Base-by-base conservation (phyloP, 2,797 vertebrate genomes). In the Threskiornis aethiopicus region DNA sequence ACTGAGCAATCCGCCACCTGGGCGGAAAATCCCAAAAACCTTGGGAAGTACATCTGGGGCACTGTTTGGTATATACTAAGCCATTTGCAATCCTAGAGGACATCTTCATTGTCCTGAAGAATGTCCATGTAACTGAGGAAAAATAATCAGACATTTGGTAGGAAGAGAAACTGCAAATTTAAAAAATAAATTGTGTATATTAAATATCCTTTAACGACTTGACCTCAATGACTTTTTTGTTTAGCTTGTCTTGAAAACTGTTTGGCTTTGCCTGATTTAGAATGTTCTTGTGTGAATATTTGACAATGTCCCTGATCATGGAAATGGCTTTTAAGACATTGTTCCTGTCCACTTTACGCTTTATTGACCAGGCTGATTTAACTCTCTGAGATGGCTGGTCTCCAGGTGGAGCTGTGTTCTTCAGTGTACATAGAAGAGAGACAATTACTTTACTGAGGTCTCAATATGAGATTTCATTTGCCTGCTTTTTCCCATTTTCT, bases 21-120 rank as follows among this genome's bases (percentile, higher is more conserved):
- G 26, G 11, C 1, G 1, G 42, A 90, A 78, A 72, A 73, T 2
- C 0, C 0, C 7, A 10, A 18, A 37, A 87, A 46, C 57, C n/a
- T 58, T 76, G 41, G 28, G 13, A 71, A 67, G 15, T 64, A 13
- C 19, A 16, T 55, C 21, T 64, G 35, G 6, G 19, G 2, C 19
- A 82, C 5, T 44, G 39, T 85, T 77, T 80, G 20, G 59, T 31
- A 11, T 75, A 20, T 26, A 26, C 3, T 13, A 82, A 84, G 10
- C 39, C 33, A 16, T 87, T 80, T 95, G 79, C 42, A 80, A 0
- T 80, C 22, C 29, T 39, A 77, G 28, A 83, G 52, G 13, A 35
- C 15, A 8, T 69, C 14, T 7, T 65, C 24, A 80, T 93, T 91
- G 26, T 94, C 61, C 57, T 90, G 52, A 71, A 46, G 22, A 67